phyloP scores from a whole-genome alignment of 2,888 invertebrate species.

The Meteorus colon region DNA sequence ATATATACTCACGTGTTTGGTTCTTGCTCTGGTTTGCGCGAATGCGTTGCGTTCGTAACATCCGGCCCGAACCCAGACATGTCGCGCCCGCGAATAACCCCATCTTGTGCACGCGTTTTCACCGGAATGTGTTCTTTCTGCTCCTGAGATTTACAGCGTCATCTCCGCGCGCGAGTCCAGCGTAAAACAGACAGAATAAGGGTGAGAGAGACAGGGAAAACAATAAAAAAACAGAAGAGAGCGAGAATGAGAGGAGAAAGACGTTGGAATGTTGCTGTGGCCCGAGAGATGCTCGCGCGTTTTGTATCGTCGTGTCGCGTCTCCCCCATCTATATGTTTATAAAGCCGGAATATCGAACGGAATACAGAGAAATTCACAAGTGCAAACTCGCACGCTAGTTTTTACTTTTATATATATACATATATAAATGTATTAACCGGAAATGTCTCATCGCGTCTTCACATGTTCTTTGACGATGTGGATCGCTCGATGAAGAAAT shows the following conservation, averaged over 20 bases:
- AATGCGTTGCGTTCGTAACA: constrained; percentile 48
- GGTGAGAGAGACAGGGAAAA: constrained; percentile 9
- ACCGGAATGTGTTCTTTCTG: constrained; percentile 59
- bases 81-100: constrained; percentile 3
- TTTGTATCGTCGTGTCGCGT: constrained; percentile 44
- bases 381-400: constrained; percentile 16
- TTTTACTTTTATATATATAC: constrained; percentile 20
- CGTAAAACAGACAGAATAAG: neutral
- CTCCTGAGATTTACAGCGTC: constrained; percentile 61
- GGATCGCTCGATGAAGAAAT: constrained; percentile 32
- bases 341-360: constrained; percentile 30
- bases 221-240: constrained; percentile 29
- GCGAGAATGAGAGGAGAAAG: constrained; percentile 29
- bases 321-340: constrained; percentile 14
- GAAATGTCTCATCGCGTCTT: constrained; percentile 20
- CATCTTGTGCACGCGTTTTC: constrained; percentile 37
- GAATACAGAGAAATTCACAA: constrained; percentile 26
- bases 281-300: constrained; percentile 28
- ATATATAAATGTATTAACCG: constrained; percentile 14
- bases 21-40: constrained; percentile 48
- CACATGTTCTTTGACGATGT: constrained; percentile 8
- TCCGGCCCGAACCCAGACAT: constrained; percentile 49
- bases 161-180: constrained; percentile 50
- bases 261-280: constrained; percentile 53
- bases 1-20: neutral